Conservation (phyloP, 2,888 invertebrate genomes). For the Mythimna pallens region DNA sequence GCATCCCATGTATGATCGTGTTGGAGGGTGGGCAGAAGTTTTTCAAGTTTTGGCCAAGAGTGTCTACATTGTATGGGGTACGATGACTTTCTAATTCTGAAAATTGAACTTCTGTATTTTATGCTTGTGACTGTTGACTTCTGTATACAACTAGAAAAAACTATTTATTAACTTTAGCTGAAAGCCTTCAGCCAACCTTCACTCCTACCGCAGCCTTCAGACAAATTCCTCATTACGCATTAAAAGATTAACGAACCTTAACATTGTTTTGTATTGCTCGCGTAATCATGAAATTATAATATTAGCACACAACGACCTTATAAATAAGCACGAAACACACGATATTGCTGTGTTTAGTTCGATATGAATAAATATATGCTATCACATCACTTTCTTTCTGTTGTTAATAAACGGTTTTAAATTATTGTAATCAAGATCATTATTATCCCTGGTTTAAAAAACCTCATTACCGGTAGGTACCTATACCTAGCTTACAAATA, state of each 20-base stretch:
- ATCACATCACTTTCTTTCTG: background rate
- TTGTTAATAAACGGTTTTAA: background rate
- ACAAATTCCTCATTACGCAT: background rate
- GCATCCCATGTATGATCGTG: too few relatives aligned
- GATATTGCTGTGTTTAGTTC: conserved; percentile 2
- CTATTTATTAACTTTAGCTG: background rate
- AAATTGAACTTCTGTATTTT: background rate
- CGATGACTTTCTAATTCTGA: background rate
- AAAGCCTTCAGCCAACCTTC: background rate
- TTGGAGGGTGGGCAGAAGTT: conserved; percentile 1
- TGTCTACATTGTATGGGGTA: too few relatives aligned
- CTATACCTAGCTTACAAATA: too few relatives aligned
- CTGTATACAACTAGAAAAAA: background rate
- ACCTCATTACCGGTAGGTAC: too few relatives aligned
- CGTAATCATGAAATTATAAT: conserved; percentile 21
- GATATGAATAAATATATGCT: background rate
- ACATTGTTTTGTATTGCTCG: background rate
- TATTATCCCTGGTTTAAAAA: too few relatives aligned
- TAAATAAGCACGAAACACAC: background rate
- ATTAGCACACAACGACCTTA: conserved; percentile 1
- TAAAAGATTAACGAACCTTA: background rate
- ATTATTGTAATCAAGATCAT: background rate
- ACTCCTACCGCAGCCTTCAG: background rate
- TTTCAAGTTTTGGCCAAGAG: background rate
- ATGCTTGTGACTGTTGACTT: background rate